Conservation (phyloP, 1,140 invertebrate species). For the Pseudoatta argentina region DNA sequence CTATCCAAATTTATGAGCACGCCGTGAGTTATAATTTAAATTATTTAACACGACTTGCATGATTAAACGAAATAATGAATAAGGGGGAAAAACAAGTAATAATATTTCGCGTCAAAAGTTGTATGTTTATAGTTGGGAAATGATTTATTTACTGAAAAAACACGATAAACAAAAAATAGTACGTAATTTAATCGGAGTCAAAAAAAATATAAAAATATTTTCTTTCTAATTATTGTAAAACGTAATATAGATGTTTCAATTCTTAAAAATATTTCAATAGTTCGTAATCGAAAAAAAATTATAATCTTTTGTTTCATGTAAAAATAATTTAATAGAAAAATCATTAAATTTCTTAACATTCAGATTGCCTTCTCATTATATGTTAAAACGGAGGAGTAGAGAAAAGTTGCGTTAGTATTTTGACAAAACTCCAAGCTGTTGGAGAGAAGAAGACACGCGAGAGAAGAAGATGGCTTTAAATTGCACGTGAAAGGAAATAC, state of each 20-base stretch:
- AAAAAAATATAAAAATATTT: constrained; percentile 2
- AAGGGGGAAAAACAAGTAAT: not conserved
- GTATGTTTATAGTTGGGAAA: not conserved
- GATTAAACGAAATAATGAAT: not conserved
- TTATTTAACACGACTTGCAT: constrained; percentile 24
- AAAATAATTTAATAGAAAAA: too few species aligned
- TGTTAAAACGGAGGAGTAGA: not conserved
- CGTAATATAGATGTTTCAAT: not conserved
- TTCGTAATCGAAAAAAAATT: not conserved
- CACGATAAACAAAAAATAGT: not conserved
- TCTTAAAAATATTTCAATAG: not conserved
- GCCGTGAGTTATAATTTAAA: constrained; percentile 28
- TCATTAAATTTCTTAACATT: not conserved
- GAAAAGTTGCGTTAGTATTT: not conserved
- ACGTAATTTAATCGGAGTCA: not conserved
- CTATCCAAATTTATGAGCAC: not conserved
- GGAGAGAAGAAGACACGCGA: too few species aligned
- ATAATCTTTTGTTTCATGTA: not conserved
- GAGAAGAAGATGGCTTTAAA: not conserved
- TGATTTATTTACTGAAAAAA: constrained; percentile 9
- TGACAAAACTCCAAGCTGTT: constrained; percentile 1
- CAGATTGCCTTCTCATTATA: not conserved
- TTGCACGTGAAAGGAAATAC: not conserved
- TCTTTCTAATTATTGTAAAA: not conserved
- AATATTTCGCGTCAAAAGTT: not conserved